A percentile compares a stretch with the other conserved stretches of the same genome.
Evolutionary conservation across 2,113 vertebrate genomes (phyloP).

Genomic region (Corydoras maculifer): DNA sequence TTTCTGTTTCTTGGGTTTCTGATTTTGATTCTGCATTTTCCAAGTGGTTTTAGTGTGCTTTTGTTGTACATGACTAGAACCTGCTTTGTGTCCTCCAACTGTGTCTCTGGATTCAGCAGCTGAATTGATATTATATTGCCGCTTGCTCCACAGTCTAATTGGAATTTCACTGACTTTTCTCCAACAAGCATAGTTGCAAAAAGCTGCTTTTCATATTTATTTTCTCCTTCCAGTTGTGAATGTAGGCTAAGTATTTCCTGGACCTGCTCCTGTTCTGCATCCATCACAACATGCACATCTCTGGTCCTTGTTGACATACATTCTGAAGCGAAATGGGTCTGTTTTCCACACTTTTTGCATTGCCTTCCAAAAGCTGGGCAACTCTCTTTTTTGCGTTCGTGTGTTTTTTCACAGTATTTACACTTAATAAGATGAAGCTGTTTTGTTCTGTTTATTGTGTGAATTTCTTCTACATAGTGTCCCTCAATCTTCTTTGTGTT

Average conservation of each 20-base stretch:
- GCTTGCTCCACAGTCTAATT: not conserved
- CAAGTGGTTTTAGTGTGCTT: not conserved
- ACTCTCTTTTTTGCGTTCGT: conserved; percentile 11
- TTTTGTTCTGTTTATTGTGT: not conserved
- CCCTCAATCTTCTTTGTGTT: conserved; percentile 22
- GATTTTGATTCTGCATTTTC: conserved; percentile 29
- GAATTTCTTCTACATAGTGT: conserved; percentile 14
- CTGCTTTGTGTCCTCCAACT: not conserved
- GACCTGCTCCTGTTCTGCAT: no score
- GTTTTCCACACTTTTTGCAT: conserved; percentile 14
- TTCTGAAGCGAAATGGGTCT: conserved; percentile 16
- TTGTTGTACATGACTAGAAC: not conserved
- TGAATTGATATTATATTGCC: not conserved
- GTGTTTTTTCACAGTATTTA: conserved; percentile 15
- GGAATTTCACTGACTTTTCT: not conserved
- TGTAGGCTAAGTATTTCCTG: no score
- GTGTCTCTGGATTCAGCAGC: not conserved
- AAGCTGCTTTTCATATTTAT: not conserved
- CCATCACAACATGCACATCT: conserved; percentile 12
- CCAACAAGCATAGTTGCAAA: not conserved
- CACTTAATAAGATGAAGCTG: conserved; percentile 8
- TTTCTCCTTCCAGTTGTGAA: not conserved
- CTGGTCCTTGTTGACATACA: conserved; percentile 15
- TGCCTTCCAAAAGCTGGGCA: conserved; percentile 17
- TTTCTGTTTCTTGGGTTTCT: conserved; percentile 33